These are phyloP conservation scores for Gobionotothen gibberifrons DNA, from an alignment of 2,797 vertebrate genomes.

Conservation along the genomic window DNA sequence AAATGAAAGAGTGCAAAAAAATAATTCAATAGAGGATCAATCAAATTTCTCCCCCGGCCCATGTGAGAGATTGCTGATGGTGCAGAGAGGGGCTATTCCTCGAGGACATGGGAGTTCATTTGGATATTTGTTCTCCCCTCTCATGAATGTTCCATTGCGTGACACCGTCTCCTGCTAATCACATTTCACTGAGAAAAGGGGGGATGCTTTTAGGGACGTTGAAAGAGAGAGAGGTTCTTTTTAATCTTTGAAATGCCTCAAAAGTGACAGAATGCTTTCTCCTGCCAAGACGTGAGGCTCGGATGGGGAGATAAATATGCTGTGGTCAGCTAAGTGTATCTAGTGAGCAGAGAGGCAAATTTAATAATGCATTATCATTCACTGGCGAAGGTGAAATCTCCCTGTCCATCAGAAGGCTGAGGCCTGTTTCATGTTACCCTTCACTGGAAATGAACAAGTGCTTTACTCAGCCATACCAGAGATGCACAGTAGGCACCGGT, in stretches of 20 bases:
- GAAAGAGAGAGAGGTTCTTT: conserved; percentile 99
- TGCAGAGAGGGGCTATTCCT: conserved; percentile 88
- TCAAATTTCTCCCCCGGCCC: conserved; percentile 83
- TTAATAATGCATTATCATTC: conserved; percentile 99
- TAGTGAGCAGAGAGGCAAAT: conserved; percentile 99
- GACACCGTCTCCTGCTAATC: conserved; percentile 98
- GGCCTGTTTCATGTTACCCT: conserved; percentile 87
- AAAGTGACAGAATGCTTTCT: conserved; percentile 99
- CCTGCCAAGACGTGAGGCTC: conserved; percentile 99
- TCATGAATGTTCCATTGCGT: conserved; percentile 92
- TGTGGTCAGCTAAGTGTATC: conserved; percentile 99
- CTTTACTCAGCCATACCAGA: conserved; percentile 83
- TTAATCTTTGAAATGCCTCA: conserved; percentile 99
- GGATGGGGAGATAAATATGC: conserved; percentile 99
- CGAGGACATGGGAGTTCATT: conserved; percentile 89
- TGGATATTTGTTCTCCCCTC: conserved; percentile 91
- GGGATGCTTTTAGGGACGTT: conserved; percentile 95
- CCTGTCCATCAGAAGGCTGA: conserved; percentile 92
- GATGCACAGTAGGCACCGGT: conserved; percentile 75
- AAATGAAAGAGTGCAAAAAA: conserved; percentile 87
- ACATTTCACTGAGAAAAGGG: conserved; percentile 89
- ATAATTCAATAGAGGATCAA: conserved; percentile 91
- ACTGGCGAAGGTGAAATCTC: conserved; percentile 99
- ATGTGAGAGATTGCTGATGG: conserved; percentile 88
- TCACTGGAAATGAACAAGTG: conserved; percentile 85